Evolutionary conservation across 2,113 vertebrate genomes (phyloP).

Genomic region (Micronisus gabar): DNA sequence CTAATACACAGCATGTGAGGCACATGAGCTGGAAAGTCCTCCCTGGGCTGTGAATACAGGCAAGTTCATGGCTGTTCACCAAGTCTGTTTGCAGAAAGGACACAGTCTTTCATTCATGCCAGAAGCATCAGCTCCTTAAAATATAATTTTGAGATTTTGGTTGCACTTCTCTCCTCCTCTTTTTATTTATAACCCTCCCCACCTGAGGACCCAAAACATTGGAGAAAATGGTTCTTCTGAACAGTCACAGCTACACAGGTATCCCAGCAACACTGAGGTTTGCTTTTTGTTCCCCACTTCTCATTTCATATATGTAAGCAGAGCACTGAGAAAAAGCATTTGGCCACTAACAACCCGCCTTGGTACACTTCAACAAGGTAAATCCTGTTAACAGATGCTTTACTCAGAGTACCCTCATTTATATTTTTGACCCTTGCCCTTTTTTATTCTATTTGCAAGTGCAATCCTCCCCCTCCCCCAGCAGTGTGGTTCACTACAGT

Average conservation of each 20-base stretch:
- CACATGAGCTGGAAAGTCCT: not conserved
- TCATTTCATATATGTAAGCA: not conserved
- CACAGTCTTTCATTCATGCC: not conserved
- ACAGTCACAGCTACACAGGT: not conserved
- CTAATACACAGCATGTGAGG: not conserved
- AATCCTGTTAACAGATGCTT: not conserved
- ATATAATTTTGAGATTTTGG: not conserved
- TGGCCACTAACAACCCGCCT: not conserved
- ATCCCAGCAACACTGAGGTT: fast-evolving
- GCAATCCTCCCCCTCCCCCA: not conserved
- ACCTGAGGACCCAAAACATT: not conserved
- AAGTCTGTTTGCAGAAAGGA: not conserved
- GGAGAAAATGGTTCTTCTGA: not conserved
- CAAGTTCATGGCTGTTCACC: not conserved
- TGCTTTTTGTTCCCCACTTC: not conserved
- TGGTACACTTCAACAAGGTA: not conserved
- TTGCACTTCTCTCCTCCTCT: not conserved
- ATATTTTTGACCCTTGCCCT: not conserved
- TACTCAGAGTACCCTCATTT: not conserved
- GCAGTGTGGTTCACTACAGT: not conserved
- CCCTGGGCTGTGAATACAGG: not conserved
- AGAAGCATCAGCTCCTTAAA: not conserved
- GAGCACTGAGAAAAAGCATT: not conserved
- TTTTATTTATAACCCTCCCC: not conserved
- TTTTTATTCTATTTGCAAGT: not conserved